Conservation (phyloP, 2,113 vertebrate genomes). For the Microtus ochrogaster region DNA sequence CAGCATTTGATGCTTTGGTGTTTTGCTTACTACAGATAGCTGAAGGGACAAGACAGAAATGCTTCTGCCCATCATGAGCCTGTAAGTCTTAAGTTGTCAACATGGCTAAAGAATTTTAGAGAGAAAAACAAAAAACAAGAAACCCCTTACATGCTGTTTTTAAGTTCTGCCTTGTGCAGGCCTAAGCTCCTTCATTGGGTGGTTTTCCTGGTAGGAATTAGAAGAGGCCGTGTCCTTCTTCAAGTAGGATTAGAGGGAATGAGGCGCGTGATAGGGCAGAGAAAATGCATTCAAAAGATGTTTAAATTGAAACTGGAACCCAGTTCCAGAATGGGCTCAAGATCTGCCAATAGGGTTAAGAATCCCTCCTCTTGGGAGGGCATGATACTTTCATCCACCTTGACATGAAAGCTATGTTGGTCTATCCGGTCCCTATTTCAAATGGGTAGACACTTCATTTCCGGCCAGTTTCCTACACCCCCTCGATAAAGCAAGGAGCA, state of each 20-base stretch:
- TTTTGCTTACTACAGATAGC: neutral
- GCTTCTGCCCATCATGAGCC: neutral
- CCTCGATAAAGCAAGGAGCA: neutral
- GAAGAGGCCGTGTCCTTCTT: neutral
- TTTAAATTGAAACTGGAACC: neutral
- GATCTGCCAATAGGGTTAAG: neutral
- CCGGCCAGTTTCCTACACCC: neutral
- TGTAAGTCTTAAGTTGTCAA: neutral
- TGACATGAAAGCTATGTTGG: neutral
- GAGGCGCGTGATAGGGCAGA: neutral
- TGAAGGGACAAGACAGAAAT: neutral
- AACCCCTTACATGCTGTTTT: neutral
- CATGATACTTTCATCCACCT: neutral
- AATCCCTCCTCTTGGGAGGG: neutral
- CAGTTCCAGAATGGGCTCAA: neutral
- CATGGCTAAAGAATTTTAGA: neutral
- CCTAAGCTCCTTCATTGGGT: neutral
- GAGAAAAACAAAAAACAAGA: neutral
- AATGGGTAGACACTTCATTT: neutral
- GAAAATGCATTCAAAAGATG: neutral
- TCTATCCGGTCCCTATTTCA: neutral
- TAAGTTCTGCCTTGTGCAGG: neutral
- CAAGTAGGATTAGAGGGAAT: neutral
- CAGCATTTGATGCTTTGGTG: neutral
- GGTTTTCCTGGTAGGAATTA: neutral